Base-by-base conservation (phyloP, 2,888 invertebrate species). In the Folsomia manolachei region DNA sequence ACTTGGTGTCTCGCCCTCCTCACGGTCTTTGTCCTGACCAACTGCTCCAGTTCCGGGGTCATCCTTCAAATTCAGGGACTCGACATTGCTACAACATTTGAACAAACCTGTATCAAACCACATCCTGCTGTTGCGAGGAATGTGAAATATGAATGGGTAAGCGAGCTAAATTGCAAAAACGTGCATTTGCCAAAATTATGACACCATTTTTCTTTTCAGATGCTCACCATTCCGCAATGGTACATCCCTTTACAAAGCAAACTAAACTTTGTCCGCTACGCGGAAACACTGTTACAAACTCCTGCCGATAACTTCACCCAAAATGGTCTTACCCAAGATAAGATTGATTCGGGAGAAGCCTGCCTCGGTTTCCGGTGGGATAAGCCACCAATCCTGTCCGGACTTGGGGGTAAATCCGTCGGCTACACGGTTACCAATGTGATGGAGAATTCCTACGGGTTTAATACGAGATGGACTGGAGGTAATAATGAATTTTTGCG, bases 241-340 rank as follows among this genome's bases (percentile, higher is more conserved):
- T 66, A 66, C 65, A 66, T 66, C 7, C 65, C 65, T 2, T 14
- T 66, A 1, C 65, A 66, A 23, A 66, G 65, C 24, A 24, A 52
- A 9, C 52, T 66, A 7, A 66, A 66, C 65, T 21, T 23, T 2
- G 39, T 51, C 23, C 51, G 65, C 1, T 23, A 23, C 2, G 1
- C 51, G 1, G 27, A 27, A 24, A 39, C 52, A 1, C 23, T 66
- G 11, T n/a, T 66, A 19, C n/a, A 66, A 24, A 39, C 39, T 2
- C 19, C 11, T 18, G 21, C 51, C 1, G 14, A 1, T 2, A 27
- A 51, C 21, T 7, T 66, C 21, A 27, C 51, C 9, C n/a, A 39
- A 18, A 18, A 14, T 7, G 39, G 4, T 4, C n/a, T 64, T 2
- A 19, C 11, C 19, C 60, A 7, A 7, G 2, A 18, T 56, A 7